Evolutionary conservation across 2,888 invertebrate genomes (phyloP).

Genomic region (Megalurothrips usitatus): DNA sequence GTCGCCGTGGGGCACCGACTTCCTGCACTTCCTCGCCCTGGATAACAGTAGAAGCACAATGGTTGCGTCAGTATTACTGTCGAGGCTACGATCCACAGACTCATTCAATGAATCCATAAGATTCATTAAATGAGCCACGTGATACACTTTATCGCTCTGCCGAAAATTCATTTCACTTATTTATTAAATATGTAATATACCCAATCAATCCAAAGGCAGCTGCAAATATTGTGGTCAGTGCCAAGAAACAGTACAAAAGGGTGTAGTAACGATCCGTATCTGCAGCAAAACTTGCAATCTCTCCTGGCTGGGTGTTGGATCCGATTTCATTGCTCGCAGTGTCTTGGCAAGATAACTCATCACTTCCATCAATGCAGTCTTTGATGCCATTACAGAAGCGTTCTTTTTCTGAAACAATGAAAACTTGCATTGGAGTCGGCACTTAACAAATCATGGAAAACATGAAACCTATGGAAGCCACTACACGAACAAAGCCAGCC

Average conservation of each 20-base stretch:
- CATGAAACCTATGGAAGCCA: neutral
- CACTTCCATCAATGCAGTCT: constrained; percentile 14
- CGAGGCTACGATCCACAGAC: no score
- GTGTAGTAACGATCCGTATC: neutral
- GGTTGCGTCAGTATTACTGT: no score
- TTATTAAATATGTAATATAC: neutral
- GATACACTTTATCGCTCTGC: no score
- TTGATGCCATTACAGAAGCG: constrained; percentile 1
- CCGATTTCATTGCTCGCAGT: constrained; percentile 27
- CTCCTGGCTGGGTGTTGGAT: constrained; percentile 32
- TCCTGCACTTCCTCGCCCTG: constrained; percentile 16
- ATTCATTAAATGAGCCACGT: no score
- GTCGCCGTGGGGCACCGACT: constrained; percentile 7
- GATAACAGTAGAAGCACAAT: neutral
- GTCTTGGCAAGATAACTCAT: constrained; percentile 41
- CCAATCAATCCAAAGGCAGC: neutral
- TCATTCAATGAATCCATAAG: no score
- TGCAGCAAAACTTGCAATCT: neutral
- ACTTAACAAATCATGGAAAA: neutral
- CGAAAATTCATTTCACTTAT: no score
- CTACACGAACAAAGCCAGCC: no score
- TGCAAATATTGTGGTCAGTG: neutral
- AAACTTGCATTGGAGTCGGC: neutral
- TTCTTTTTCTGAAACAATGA: neutral
- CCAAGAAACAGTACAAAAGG: neutral